These are phyloP conservation scores for Syrista parreyssii DNA, from an alignment of 2,888 invertebrate species.

Conservation along the genomic window DNA sequence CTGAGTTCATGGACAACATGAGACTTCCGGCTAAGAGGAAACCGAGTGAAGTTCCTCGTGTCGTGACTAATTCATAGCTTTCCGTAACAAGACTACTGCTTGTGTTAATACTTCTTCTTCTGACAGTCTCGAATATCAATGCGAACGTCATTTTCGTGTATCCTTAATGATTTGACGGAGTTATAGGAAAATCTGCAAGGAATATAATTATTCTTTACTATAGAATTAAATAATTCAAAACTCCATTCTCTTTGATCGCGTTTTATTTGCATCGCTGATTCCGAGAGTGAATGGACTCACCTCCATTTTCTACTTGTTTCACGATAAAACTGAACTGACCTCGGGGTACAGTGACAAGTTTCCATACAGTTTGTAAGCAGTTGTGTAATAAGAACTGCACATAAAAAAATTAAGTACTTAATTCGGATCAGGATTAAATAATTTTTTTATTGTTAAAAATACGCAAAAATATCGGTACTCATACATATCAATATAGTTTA, in stretches of 20 bases:
- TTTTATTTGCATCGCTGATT: neutral
- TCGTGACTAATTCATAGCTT: slow-evolving; percentile 25
- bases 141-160: no score
- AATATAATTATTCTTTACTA: neutral
- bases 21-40: slow-evolving; percentile 37
- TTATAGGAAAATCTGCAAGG: neutral
- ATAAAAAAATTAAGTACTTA: no score
- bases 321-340: neutral
- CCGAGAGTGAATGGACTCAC: neutral
- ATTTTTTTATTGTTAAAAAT: neutral
- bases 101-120: neutral
- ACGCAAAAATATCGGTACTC: neutral
- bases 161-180: neutral
- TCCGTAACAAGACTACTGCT: neutral
- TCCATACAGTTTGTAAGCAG: neutral
- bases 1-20: slow-evolving; percentile 26
- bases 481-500: neutral
- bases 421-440: neutral
- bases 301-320: neutral
- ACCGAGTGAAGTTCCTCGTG: slow-evolving; percentile 41
- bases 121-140: no score
- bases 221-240: neutral
- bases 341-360: neutral
- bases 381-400: neutral
- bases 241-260: neutral